Conservation (phyloP, 2,113 vertebrate genomes). For the Beaufortia kweichowensis region DNA sequence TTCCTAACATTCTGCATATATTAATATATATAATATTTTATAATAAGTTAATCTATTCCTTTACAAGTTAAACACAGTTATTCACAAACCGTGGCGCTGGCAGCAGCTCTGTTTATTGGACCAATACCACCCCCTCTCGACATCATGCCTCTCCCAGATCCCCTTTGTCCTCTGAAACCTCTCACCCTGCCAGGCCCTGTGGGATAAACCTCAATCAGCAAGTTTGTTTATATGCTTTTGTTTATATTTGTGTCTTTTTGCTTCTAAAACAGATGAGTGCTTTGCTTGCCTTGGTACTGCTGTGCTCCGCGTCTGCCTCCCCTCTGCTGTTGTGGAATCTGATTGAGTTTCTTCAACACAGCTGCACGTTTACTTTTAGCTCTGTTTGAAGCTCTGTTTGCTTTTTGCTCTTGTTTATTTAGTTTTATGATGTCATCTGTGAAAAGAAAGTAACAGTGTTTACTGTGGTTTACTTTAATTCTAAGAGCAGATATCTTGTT, state of each 20-base stretch:
- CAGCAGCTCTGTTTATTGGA: conserved; percentile 64
- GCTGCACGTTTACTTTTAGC: conserved; percentile 45
- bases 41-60: too few relatives aligned
- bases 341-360: conserved; percentile 53
- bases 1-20: too few relatives aligned
- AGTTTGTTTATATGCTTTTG: neutral
- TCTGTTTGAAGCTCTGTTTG: conserved; percentile 39
- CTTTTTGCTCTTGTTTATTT: conserved; percentile 56
- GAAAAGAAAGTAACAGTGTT: neutral
- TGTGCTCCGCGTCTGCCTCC: conserved; percentile 44
- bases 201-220: neutral
- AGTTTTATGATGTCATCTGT: conserved; percentile 63
- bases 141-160: neutral
- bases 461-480: neutral
- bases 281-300: conserved; percentile 49
- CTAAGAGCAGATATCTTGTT: neutral
- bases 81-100: conserved; percentile 5
- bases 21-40: too few relatives aligned
- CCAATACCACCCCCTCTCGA: conserved; percentile 59
- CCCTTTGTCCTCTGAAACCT: conserved; percentile 34
- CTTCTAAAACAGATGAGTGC: neutral
- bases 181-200: conserved; percentile 64
- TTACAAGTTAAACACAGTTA: conserved; percentile 1
- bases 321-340: conserved; percentile 36
- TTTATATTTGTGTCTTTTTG: neutral